Evolutionary conservation across 1,140 invertebrate genomes (phyloP), one percentile per base, ranked within the genome.

Genomic region (Druon quercuslanigerum): DNA sequence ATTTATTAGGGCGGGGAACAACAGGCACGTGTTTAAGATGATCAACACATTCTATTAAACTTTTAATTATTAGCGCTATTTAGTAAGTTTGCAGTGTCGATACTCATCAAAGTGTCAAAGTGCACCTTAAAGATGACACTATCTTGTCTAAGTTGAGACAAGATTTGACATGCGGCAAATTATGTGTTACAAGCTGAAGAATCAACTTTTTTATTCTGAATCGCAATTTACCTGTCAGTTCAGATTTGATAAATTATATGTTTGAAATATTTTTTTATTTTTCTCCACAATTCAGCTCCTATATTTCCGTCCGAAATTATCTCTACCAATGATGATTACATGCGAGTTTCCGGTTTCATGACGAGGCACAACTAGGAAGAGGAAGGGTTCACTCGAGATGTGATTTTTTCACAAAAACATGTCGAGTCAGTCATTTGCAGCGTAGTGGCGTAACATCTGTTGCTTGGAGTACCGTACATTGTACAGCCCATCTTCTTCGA

Each of bases 361-460:
- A 25, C 19, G 56, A 20, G 9, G 20, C 12, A 81, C 56, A 81
- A 82, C 78, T 73, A 82, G 78, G 81, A 84, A 84, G 79, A 76
- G 77, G 74, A 79, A 76, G 79, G 74, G 76, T 78, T 72, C 72
- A 75, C 46, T 57, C 17, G 33, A n/a, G 25, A 70, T 72, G 73
- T 60, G 52, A 77, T 84, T 81, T 84, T 81, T 79, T 78, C 57
- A 84, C 81, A 79, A 81, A 84, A 84, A 79, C 78, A 74, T 79
- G 83, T 81, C 76, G 79, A 84, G 80, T 84, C 83, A 84, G 80
- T 77, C 78, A 78, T 84, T 66, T 77, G 20, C 71, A 66, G 40
- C 12, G 57, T 73, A 74, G 77, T 83, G 79, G 79, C 13, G 60
- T 82, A 84, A 84, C 83, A 84, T 82, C 83, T 82, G 81, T 84